Conservation (phyloP, 30 jellyfish, hydroid and myxozoan species). For the Mastigias papua region DNA sequence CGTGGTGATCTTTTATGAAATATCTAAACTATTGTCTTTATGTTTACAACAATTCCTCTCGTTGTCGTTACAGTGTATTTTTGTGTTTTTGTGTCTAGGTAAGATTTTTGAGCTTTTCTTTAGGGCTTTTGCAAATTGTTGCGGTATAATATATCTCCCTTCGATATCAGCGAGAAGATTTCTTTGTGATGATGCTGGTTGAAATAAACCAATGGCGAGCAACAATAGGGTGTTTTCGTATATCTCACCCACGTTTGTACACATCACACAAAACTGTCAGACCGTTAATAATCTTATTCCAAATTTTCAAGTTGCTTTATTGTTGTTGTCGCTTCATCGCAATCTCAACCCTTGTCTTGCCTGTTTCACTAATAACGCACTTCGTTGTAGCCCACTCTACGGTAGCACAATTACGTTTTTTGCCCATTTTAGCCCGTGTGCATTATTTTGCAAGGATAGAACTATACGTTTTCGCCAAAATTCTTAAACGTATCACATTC, state of each 20-base stretch:
- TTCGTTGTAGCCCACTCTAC: slow-evolving; percentile 58
- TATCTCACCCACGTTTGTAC: slow-evolving; percentile 26
- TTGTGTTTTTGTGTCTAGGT: not conserved
- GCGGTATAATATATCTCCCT: slow-evolving; percentile 19
- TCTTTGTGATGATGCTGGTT: slow-evolving; percentile 63
- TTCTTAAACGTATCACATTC: slow-evolving; percentile 54
- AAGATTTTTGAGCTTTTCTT: not conserved
- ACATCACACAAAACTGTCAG: slow-evolving; percentile 25
- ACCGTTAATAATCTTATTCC: slow-evolving; percentile 35
- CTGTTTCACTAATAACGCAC: slow-evolving; percentile 17
- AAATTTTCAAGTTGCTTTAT: slow-evolving; percentile 18
- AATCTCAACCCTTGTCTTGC: slow-evolving; percentile 45
- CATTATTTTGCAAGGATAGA: slow-evolving; percentile 41
- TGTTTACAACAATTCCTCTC: not conserved
- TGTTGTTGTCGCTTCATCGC: slow-evolving; percentile 61
- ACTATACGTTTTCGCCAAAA: slow-evolving; percentile 21
- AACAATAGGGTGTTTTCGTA: slow-evolving; percentile 72
- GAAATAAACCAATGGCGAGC: slow-evolving; percentile 59
- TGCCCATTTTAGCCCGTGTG: slow-evolving; percentile 53
- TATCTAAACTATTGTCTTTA: slow-evolving; percentile 7
- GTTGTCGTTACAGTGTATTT: slow-evolving; percentile 9
- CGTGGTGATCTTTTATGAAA: not conserved
- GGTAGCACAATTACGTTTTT: slow-evolving; percentile 30
- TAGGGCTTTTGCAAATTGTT: slow-evolving; percentile 28
- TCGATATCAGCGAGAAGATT: slow-evolving; percentile 56